A percentile compares a stretch with the other conserved stretches of the same genome.
These are phyloP conservation scores for Rutpela maculata DNA, from an alignment of 2,888 invertebrate species.

Conservation along the genomic window DNA sequence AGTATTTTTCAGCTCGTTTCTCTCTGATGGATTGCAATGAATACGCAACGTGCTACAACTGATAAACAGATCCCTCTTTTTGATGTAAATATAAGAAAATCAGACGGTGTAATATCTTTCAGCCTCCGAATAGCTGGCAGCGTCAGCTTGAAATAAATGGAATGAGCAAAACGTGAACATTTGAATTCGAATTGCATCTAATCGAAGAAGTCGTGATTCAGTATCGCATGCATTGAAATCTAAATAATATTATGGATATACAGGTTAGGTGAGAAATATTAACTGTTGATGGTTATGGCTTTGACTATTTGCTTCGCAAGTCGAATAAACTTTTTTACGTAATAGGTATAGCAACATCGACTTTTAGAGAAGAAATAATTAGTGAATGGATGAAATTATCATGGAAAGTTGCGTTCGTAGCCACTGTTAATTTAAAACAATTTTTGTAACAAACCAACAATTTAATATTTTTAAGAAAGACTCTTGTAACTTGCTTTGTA, in stretches of 20 bases:
- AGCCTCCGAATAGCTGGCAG: conserved; percentile 52
- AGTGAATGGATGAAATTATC: no score
- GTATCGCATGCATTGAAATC: conserved; percentile 50
- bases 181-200: conserved; percentile 55
- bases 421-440: no score
- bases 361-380: no score
- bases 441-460: no score
- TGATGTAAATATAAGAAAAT: conserved; percentile 65
- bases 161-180: conserved; percentile 55
- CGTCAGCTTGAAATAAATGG: conserved; percentile 65
- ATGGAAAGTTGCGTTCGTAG: no score
- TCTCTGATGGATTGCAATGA: conserved; percentile 68
- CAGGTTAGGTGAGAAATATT: neutral
- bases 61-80: conserved; percentile 61
- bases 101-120: conserved; percentile 52
- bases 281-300: no score
- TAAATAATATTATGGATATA: conserved; percentile 43
- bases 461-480: no score
- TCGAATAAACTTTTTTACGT: no score
- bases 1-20: conserved; percentile 68
- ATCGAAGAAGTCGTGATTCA: conserved; percentile 51
- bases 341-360: no score
- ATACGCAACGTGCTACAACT: conserved; percentile 68
- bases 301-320: no score
- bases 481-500: no score